These are phyloP conservation scores for Chymomyza procnemis DNA, from an alignment of 2,888 invertebrate genomes.

Conservation along the genomic window DNA sequence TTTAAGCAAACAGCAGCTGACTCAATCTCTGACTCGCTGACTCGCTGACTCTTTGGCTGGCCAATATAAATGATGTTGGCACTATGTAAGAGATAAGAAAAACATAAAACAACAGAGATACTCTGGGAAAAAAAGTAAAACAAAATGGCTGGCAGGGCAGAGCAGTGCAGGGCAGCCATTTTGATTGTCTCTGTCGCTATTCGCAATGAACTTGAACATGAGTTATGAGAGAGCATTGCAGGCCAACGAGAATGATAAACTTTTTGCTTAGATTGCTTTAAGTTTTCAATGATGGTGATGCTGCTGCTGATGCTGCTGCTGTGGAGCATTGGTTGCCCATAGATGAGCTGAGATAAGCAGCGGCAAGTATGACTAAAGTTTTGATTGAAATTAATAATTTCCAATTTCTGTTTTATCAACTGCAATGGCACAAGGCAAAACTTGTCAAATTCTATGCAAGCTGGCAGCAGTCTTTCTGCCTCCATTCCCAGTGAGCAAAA, in stretches of 20 bases:
- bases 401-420: conserved; percentile 45
- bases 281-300: neutral
- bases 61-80: conserved; percentile 21
- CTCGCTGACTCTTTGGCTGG: neutral
- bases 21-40: conserved; percentile 8
- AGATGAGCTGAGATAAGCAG: conserved; percentile 13
- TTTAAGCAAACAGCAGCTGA: conserved; percentile 13
- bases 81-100: neutral
- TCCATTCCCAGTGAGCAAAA: neutral
- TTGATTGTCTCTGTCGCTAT: conserved; percentile 38
- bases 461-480: neutral
- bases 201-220: conserved; percentile 58
- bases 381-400: conserved; percentile 71
- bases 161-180: neutral
- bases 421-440: neutral
- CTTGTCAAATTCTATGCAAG: conserved; percentile 1
- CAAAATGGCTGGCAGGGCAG: neutral
- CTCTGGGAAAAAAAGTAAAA: neutral
- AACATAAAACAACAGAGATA: neutral
- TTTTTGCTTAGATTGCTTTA: conserved; percentile 49
- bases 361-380: conserved; percentile 43
- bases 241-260: conserved; percentile 28
- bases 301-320: neutral
- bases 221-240: conserved; percentile 36
- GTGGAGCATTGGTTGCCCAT: neutral